phyloP scores from a whole-genome alignment of 2,888 invertebrate genomes.

The Linyphia triangularis region DNA sequence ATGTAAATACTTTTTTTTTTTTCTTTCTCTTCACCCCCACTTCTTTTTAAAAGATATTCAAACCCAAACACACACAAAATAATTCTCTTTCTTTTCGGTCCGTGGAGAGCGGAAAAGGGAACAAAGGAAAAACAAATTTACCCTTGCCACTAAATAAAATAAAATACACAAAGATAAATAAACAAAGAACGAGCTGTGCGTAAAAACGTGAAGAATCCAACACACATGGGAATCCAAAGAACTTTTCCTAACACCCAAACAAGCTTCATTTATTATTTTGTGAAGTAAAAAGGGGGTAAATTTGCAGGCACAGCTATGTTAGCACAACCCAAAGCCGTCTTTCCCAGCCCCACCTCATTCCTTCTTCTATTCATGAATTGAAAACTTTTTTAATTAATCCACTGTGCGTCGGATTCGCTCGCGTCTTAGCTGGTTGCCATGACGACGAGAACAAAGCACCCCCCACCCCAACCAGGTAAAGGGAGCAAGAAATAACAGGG shows the following conservation, averaged over 20 bases:
- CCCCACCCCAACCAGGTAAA: slow-evolving; percentile 49
- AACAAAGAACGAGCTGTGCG: slow-evolving; percentile 58
- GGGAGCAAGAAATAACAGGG: slow-evolving; percentile 67
- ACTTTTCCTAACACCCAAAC: slow-evolving; percentile 70
- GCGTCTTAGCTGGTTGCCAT: slow-evolving; percentile 57
- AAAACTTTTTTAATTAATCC: slow-evolving; percentile 75
- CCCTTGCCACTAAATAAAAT: slow-evolving; percentile 73
- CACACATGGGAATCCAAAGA: slow-evolving; percentile 54
- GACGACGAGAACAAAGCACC: slow-evolving; percentile 65
- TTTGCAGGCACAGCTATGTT: slow-evolving; percentile 67
- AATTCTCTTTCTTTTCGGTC: slow-evolving; percentile 43
- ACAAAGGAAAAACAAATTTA: slow-evolving; percentile 74
- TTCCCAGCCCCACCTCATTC: slow-evolving; percentile 43
- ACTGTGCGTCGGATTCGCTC: slow-evolving; percentile 63
- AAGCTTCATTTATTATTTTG: slow-evolving; percentile 75
- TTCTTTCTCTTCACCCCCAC: neutral
- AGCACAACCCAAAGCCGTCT: slow-evolving; percentile 50
- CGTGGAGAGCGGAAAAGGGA: slow-evolving; percentile 58
- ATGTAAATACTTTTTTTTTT: slow-evolving; percentile 57
- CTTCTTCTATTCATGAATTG: slow-evolving; percentile 66
- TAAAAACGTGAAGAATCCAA: slow-evolving; percentile 53
- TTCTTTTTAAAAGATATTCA: neutral
- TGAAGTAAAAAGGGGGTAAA: slow-evolving; percentile 31
- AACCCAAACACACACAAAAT: slow-evolving; percentile 8
- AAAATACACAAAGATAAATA: slow-evolving; percentile 71